These are phyloP conservation scores for Amphiprion percula DNA, from an alignment of 2,113 vertebrate genomes.

Conservation along the genomic window DNA sequence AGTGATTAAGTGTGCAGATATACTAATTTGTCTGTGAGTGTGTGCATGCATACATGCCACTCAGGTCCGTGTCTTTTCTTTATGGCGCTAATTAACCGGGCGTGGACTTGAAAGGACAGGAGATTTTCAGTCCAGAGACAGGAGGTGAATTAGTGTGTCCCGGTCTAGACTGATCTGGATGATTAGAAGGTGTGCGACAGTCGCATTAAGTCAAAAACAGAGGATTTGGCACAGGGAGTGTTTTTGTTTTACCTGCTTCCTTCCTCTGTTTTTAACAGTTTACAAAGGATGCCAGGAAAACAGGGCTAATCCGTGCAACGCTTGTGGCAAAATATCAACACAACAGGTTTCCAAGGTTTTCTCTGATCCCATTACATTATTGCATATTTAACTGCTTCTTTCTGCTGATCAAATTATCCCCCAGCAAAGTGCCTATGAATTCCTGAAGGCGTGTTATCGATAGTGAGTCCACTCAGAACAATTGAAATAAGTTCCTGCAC, in stretches of 20 bases:
- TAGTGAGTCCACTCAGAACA: constrained; percentile 50
- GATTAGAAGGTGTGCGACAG: constrained; percentile 35
- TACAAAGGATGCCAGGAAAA: constrained; percentile 28
- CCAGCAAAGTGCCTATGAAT: constrained; percentile 30
- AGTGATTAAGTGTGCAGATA: constrained; percentile 34
- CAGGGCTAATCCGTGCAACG: background rate
- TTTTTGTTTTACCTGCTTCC: constrained; percentile 56
- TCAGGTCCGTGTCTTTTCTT: constrained; percentile 18
- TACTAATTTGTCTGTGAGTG: constrained; percentile 20
- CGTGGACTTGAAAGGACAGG: constrained; percentile 23
- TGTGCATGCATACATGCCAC: constrained; percentile 11
- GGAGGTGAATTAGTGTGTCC: constrained; percentile 22
- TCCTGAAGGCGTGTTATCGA: constrained; percentile 22
- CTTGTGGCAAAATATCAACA: constrained; percentile 39
- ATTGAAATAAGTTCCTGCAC: constrained; percentile 64
- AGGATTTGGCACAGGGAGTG: constrained; percentile 10
- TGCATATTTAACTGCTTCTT: constrained; percentile 5
- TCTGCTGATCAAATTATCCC: constrained; percentile 28
- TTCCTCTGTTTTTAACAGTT: constrained; percentile 41
- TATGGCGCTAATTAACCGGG: constrained; percentile 24
- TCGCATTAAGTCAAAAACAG: constrained; percentile 32
- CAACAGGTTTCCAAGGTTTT: constrained; percentile 4
- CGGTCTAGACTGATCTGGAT: constrained; percentile 38
- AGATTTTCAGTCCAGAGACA: constrained; percentile 34
- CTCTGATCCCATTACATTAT: constrained; percentile 25